Evolutionary conservation across 2,888 invertebrate species (phyloP), one percentile per base, ranked within the genome.

Genomic region (Latrodectus hesperus): DNA sequence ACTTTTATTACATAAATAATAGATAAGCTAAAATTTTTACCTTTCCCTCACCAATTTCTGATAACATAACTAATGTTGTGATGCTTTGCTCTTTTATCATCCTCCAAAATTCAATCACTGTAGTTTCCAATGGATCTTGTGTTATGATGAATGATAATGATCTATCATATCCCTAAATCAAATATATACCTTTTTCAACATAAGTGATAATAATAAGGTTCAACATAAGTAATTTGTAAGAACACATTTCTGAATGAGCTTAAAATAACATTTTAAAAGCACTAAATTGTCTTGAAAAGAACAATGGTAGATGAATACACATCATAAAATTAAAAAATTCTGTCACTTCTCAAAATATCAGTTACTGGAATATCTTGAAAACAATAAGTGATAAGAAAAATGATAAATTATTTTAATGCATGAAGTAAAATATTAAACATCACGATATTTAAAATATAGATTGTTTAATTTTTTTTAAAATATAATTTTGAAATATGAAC

Each of bases 61-160:
- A 97, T 83, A 98, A 94, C 97, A 97, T 97, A 12, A 98, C 96
- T 87, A 98, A 94, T 1, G 96, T 96, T 84, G 95, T 94, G 88
- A 97, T 95, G 91, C 96, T 95, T 92, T 98, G 97, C 91, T 98
- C 98, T 0, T 96, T 95, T 72, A 98, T 95, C 98, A 98, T 98
- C 91, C 98, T 94, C 98, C 98, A 98, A 92, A 98, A 98, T 93
- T 98, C 98, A 91, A 95, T 95, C 89, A 97, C 95, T 0, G 98
- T 98, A 89, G 94, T 94, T 79, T 97, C 96, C 90, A 97, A 92
- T 0, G 98, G 98, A 93, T 98, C 98, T 93, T 98, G 98, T 9
- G 98, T 96, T 90, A 98, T 96, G 78, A 98, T 96, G 93, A 97
- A 94, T 0, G 96, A 96, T 92, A 97, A 96, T 0, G 95, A 95